Evolutionary conservation across 1,140 invertebrate species (phyloP).

Genomic region (Pachypsylla venusta): DNA sequence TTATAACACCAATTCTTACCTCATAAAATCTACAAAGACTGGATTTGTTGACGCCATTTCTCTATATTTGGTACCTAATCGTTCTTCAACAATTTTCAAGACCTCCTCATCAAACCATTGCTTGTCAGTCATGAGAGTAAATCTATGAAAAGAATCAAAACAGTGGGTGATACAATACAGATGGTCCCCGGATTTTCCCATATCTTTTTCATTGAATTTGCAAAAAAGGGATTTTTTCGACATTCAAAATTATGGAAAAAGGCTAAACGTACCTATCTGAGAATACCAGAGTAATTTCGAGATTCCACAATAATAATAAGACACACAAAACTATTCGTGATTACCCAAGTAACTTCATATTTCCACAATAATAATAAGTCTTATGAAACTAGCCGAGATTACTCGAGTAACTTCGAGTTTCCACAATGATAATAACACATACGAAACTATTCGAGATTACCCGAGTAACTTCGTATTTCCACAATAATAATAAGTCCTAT

Average conservation of each 20-base stretch:
- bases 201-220: not conserved
- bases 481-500: too few species aligned
- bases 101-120: constrained; percentile 63
- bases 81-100: constrained; percentile 42
- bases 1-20: too few species aligned
- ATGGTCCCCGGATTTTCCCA: not conserved
- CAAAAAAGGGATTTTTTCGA: not conserved
- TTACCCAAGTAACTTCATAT: constrained; percentile 82
- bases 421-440: too few species aligned
- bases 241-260: not conserved
- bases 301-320: too few species aligned
- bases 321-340: constrained; percentile 68
- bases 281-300: too few species aligned
- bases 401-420: too few species aligned
- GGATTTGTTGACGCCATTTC: constrained; percentile 54
- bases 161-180: constrained; percentile 4
- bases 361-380: constrained; percentile 83
- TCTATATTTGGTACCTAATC: constrained; percentile 48
- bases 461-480: too few species aligned
- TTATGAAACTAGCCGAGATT: too few species aligned
- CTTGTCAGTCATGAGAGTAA: constrained; percentile 61
- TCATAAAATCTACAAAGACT: constrained; percentile 87
- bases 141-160: constrained; percentile 58
- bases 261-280: too few species aligned
- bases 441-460: too few species aligned